Evolutionary conservation across 2,113 vertebrate species (phyloP), one percentile per base, ranked within the genome.

Genomic region (Agapornis roseicollis): DNA sequence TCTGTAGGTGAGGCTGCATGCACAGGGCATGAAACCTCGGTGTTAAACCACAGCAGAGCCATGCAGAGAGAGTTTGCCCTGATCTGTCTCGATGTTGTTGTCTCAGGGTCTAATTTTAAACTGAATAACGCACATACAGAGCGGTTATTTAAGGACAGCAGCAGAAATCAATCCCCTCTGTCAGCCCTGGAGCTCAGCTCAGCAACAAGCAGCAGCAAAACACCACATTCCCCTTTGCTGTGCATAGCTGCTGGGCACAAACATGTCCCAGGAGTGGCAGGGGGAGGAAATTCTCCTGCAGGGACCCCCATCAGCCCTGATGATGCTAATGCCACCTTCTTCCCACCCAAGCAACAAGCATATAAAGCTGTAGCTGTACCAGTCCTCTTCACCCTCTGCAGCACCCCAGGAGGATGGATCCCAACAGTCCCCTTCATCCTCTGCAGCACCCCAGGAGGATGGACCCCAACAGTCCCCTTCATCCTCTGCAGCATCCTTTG

Each of bases 61-160:
- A 1, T 0, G 10, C 61, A 87, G 73, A 68, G 55, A 31, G 58
- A 76, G 29, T 24, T 19, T 39, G 47, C 35, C 82, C 71, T 39
- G 35, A 25, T 64, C 68, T 61, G 27, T 46, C 70, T 42, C 70
- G 22, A 61, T 7, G 52, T 23, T 72, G 63, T 15, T 58, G 83
- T 86, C 78, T 70, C 63, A 41, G 76, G 52, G 85, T 71, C 91
- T 97, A 95, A 96, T 93, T 97, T 96, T 94, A 96, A 94, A 61
- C 87, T 2, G 20, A 41, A 15, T 23, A 50, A 86, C 2, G 3
- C 61, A 17, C n/a, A 20, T 52, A 58, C 78, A 56, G 1, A 33
- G 46, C 1, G 5, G 89, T 78, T 96, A 91, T 94, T 94, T 90
- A 61, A 78, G 77, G 96, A 74, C 16, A 72, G 17, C 1, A 6